Evolutionary conservation across 1,140 invertebrate species (phyloP).

Genomic region (Apis dorsata): DNA sequence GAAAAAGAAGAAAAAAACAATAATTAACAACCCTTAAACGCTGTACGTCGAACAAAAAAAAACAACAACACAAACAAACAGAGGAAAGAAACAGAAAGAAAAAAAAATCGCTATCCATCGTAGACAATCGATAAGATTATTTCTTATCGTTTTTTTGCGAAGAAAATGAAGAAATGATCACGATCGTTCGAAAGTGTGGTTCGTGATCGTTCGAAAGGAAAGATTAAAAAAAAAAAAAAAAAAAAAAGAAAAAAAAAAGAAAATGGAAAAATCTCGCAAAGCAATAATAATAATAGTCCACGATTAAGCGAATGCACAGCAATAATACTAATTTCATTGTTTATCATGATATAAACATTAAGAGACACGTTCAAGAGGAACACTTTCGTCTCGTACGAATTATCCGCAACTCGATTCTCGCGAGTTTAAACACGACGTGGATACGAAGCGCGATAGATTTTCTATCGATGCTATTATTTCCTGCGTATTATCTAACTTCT

Average conservation of each 20-base stretch:
- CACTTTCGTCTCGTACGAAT: not conserved
- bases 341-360: not conserved
- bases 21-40: not conserved
- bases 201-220: not conserved
- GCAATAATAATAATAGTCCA: slow-evolving; percentile 56
- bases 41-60: slow-evolving; percentile 1
- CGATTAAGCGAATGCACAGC: slow-evolving; percentile 35
- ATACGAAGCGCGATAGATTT: not conserved
- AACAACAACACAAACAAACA: not conserved
- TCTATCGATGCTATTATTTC: not conserved
- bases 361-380: not conserved
- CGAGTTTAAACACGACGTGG: not conserved
- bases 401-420: not conserved
- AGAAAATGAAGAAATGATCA: not conserved
- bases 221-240: not conserved
- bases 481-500: not conserved
- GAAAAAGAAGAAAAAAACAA: not conserved
- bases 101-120: not conserved
- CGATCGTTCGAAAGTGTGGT: not conserved
- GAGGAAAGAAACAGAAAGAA: not conserved
- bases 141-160: too few relatives aligned
- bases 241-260: not conserved
- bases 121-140: not conserved
- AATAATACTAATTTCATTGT: slow-evolving; percentile 39
- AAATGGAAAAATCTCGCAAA: not conserved